Evolutionary conservation across 2,888 invertebrate genomes (phyloP).

Genomic region (Euzophera pinguis): DNA sequence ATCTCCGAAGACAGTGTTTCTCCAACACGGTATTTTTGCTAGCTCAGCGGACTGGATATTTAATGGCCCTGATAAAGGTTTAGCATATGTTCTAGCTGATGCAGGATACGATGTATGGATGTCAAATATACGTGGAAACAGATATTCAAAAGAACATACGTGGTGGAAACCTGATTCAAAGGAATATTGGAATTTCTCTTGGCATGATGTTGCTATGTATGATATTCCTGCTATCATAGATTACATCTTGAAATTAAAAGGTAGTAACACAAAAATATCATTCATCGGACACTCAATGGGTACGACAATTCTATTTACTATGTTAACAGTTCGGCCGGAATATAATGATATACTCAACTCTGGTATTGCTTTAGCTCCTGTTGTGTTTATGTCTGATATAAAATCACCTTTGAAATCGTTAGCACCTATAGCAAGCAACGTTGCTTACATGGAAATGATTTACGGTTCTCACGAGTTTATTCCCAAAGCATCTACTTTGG

Average conservation of each 20-base stretch:
- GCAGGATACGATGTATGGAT: constrained; percentile 90
- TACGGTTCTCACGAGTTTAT: constrained; percentile 86
- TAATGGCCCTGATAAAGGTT: constrained; percentile 82
- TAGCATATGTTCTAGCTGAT: constrained; percentile 84
- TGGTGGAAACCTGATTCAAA: constrained; percentile 75
- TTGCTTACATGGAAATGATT: constrained; percentile 80
- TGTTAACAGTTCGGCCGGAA: constrained; percentile 81
- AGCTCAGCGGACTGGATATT: constrained; percentile 90
- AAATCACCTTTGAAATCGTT: constrained; percentile 83
- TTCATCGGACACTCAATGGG: constrained; percentile 97
- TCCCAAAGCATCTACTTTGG: constrained; percentile 81
- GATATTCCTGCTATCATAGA: constrained; percentile 94
- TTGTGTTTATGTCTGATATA: constrained; percentile 82
- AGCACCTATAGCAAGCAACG: constrained; percentile 81
- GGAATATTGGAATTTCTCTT: constrained; percentile 87
- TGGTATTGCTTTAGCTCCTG: constrained; percentile 84
- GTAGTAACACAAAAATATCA: constrained; percentile 55
- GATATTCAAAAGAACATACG: constrained; percentile 84
- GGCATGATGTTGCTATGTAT: constrained; percentile 92
- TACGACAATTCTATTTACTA: constrained; percentile 84
- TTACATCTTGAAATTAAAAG: constrained; percentile 67
- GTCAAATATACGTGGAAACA: constrained; percentile 90
- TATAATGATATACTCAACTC: constrained; percentile 80
- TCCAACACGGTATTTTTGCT: constrained; percentile 90
- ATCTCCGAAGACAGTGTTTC: constrained; percentile 70